Percentiles rank a stretch among this genome's conserved stretches.
phyloP scores from a whole-genome alignment of 2,888 invertebrate species.

The Eilema caniola region DNA sequence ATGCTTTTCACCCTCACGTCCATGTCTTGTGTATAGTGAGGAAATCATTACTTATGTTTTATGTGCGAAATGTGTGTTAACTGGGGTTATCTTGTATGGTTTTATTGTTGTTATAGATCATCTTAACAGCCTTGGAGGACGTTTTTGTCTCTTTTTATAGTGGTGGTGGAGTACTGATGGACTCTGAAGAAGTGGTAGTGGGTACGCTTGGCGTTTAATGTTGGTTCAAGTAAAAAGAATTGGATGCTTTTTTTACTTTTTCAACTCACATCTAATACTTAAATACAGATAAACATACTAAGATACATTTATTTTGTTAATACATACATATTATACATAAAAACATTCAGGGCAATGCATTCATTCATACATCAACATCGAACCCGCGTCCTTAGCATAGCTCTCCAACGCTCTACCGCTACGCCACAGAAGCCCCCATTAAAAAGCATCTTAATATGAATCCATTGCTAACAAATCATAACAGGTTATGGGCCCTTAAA shows the following conservation, averaged over 20 bases:
- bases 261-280: too few species aligned
- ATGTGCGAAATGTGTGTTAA: conserved; percentile 25
- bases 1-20: conserved; percentile 50
- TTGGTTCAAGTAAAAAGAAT: too few species aligned
- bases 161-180: background rate
- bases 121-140: background rate
- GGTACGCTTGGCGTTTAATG: background rate
- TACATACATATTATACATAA: too few species aligned
- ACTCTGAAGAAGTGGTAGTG: background rate
- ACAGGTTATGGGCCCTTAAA: background rate
- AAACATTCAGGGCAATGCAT: too few species aligned
- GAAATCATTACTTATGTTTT: conserved; percentile 51
- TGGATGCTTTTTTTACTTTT: too few species aligned
- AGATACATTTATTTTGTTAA: too few species aligned
- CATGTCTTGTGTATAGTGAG: conserved; percentile 9
- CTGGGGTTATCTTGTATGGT: conserved; percentile 9
- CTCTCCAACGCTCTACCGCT: too few species aligned
- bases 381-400: too few species aligned
- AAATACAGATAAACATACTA: too few species aligned
- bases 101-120: conserved; percentile 12
- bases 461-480: background rate
- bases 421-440: too few species aligned
- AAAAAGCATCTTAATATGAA: background rate
- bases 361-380: too few species aligned
- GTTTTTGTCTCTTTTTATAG: background rate